Percentiles rank a stretch among this genome's conserved stretches.
Evolutionary conservation across 2,797 vertebrate genomes (phyloP).

Genomic region (Trichosurus vulpecula): DNA sequence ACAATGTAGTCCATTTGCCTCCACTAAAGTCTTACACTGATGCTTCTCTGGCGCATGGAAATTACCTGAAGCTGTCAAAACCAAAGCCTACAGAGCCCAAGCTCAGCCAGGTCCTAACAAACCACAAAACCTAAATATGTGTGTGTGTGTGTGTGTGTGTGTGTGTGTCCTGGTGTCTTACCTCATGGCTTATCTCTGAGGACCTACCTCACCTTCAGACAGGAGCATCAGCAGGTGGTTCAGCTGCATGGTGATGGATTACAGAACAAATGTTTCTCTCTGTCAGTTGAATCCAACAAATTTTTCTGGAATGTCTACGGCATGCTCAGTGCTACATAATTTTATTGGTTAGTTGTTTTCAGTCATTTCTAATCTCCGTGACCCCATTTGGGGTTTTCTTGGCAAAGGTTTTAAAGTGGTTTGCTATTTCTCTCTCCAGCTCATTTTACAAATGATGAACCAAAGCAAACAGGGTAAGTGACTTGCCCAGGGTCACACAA

Average conservation of each 20-base stretch:
- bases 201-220: too few species aligned
- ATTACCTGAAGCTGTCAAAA: neutral
- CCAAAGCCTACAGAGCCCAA: neutral
- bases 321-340: neutral
- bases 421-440: too few species aligned
- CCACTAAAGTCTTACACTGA: neutral
- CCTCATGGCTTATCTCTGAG: neutral
- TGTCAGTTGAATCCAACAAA: neutral
- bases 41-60: neutral
- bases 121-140: neutral
- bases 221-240: neutral
- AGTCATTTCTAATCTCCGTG: too few species aligned
- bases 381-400: too few species aligned
- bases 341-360: too few species aligned
- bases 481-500: too few species aligned
- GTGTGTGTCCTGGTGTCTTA: neutral
- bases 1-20: neutral
- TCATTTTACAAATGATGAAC: too few species aligned
- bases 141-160: too few species aligned
- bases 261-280: neutral
- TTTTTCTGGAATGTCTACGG: too few species aligned
- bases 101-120: neutral
- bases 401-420: too few species aligned
- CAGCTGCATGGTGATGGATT: neutral
- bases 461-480: too few species aligned